Percentiles rank a stretch among this genome's conserved stretches.
Conservation (phyloP, 2,888 invertebrate species). For the Agonopterix heracliana region DNA sequence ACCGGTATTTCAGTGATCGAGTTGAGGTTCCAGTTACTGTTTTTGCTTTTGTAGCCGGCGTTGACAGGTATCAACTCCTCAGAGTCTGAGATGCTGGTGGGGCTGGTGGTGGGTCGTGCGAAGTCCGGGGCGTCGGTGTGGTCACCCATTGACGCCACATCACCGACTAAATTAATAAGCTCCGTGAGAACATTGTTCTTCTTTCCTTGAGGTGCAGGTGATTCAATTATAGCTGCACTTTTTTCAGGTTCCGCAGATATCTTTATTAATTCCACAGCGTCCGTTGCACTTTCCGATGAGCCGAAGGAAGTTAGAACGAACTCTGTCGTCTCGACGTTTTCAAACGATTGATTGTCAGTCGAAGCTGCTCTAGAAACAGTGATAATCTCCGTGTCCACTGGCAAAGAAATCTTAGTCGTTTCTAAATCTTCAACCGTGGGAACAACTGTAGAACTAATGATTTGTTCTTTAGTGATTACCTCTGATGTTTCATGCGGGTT, state of each 20-base stretch:
- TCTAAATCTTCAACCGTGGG: constrained; percentile 16
- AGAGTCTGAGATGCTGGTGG: constrained; percentile 51
- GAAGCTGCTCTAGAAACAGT: constrained; percentile 33
- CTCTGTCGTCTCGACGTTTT: constrained; percentile 59
- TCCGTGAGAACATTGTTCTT: constrained; percentile 51
- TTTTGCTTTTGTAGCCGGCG: constrained; percentile 65
- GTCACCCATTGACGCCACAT: constrained; percentile 63
- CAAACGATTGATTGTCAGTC: constrained; percentile 36
- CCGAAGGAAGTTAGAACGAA: constrained; percentile 48
- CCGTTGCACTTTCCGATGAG: constrained; percentile 55
- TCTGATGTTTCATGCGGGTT: constrained; percentile 55
- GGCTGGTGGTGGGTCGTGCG: constrained; percentile 9
- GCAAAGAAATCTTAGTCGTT: constrained; percentile 29
- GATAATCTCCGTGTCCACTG: constrained; percentile 36
- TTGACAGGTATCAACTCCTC: constrained; percentile 66
- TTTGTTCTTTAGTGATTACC: constrained; percentile 38
- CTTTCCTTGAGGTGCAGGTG: constrained; percentile 27
- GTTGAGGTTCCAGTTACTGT: constrained; percentile 60
- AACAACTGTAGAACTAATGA: constrained; percentile 33
- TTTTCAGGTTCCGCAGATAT: constrained; percentile 42
- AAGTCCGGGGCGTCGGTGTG: constrained; percentile 39
- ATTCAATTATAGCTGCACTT: constrained; percentile 47
- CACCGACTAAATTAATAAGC: constrained; percentile 61
- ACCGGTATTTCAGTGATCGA: constrained; percentile 61
- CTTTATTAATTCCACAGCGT: constrained; percentile 56